Evolutionary conservation across 2,113 vertebrate species (phyloP).

Genomic region (Micronisus gabar): DNA sequence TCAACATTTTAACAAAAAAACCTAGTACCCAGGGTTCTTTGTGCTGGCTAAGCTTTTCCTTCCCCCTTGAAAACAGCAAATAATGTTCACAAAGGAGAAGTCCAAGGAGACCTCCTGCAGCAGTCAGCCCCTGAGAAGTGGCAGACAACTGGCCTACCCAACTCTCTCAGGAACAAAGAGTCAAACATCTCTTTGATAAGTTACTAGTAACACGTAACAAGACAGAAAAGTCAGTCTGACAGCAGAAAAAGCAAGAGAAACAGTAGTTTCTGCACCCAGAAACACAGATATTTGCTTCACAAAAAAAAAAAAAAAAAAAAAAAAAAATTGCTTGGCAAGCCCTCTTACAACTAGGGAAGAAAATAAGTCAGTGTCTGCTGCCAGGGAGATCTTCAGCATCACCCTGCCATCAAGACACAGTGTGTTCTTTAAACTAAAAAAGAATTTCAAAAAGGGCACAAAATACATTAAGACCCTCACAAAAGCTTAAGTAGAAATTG

Average conservation of each 20-base stretch:
- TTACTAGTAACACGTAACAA: neutral
- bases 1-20: neutral
- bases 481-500: neutral
- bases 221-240: neutral
- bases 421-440: neutral
- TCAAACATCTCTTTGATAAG: neutral
- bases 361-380: neutral
- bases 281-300: neutral
- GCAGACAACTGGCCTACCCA: neutral
- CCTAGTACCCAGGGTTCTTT: neutral
- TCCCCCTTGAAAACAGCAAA: neutral
- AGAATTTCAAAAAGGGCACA: neutral
- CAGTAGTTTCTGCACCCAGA: neutral
- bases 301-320: no score
- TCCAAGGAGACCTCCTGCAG: neutral
- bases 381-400: neutral
- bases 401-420: neutral
- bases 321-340: neutral
- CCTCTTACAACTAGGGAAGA: neutral
- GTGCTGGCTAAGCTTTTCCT: neutral
- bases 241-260: neutral
- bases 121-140: neutral
- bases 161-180: neutral
- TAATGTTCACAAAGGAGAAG: neutral
- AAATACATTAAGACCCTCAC: rapidly evolving